Evolutionary conservation across 2,113 vertebrate genomes (phyloP).

Genomic region (Ginglymostoma cirratum): DNA sequence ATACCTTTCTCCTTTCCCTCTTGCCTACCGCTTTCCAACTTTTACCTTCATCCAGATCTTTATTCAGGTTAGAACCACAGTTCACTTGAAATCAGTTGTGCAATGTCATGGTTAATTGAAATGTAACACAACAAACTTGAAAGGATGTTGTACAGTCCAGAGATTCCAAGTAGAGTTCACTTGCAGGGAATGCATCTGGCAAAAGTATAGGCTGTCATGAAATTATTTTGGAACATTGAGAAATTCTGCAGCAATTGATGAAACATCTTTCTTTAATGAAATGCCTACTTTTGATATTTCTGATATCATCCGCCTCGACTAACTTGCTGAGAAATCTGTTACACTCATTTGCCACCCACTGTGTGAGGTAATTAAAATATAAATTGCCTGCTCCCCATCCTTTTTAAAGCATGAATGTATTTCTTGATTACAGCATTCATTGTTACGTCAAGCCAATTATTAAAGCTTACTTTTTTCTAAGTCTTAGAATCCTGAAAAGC

Average conservation of each 20-base stretch:
- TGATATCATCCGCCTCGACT: not conserved
- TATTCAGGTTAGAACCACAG: not conserved
- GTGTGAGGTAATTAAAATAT: not conserved
- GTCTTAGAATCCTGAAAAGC: not conserved
- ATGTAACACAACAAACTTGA: not conserved
- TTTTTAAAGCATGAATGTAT: not conserved
- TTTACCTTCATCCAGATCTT: not conserved
- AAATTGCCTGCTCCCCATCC: not conserved
- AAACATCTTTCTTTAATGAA: not conserved
- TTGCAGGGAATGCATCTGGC: not conserved
- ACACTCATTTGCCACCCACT: not conserved
- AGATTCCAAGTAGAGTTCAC: not conserved
- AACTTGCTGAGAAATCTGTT: not conserved
- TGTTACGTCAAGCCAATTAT: not conserved
- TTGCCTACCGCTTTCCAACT: not conserved
- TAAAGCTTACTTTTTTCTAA: not conserved
- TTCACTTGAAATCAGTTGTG: not conserved
- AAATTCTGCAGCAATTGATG: not conserved
- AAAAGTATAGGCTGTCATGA: not conserved
- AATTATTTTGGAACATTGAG: not conserved
- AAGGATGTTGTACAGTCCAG: not conserved
- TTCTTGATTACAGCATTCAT: constrained; percentile 12
- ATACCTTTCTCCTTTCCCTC: not conserved
- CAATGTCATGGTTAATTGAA: not conserved
- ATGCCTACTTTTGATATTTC: not conserved